A percentile compares a stretch with the other conserved stretches of the same genome.
phyloP scores from a whole-genome alignment of 2,888 invertebrate genomes.

The Metalampra italica region DNA sequence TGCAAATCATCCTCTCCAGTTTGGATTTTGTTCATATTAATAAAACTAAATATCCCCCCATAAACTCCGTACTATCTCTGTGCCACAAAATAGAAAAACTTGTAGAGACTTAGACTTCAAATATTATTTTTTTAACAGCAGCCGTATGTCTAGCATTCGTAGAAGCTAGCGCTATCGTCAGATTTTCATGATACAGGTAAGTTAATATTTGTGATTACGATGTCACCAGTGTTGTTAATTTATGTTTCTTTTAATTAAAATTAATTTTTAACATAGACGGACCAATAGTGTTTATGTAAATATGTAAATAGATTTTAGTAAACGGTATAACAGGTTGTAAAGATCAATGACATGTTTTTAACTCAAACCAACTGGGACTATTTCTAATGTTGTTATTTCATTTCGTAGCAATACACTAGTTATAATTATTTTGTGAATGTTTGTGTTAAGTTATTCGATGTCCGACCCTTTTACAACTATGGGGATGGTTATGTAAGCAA shows the following conservation, averaged over 20 bases:
- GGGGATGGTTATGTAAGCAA: constrained; percentile 1
- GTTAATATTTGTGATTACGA: background rate
- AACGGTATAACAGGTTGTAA: constrained; percentile 64
- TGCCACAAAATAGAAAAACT: background rate
- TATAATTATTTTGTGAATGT: constrained; percentile 11
- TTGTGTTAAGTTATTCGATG: background rate
- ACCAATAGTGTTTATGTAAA: constrained; percentile 72
- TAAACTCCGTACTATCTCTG: no score
- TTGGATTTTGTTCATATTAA: no score
- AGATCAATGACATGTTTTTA: constrained; percentile 26
- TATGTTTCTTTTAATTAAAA: background rate
- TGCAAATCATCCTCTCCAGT: no score
- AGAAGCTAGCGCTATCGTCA: background rate
- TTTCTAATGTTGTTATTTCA: constrained; percentile 5
- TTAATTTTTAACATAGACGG: constrained; percentile 64
- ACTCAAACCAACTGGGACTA: constrained; percentile 24
- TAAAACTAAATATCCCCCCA: no score
- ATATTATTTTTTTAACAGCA: background rate
- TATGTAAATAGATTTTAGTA: constrained; percentile 65
- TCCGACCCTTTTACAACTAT: background rate
- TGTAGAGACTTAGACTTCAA: background rate
- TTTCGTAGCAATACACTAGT: constrained; percentile 11
- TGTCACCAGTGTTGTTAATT: background rate
- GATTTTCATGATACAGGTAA: background rate
- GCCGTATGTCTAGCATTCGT: no score